Evolutionary conservation across 2,113 vertebrate genomes (phyloP), one percentile per base, ranked within the genome.

Genomic region (Cyanocitta stelleri): DNA sequence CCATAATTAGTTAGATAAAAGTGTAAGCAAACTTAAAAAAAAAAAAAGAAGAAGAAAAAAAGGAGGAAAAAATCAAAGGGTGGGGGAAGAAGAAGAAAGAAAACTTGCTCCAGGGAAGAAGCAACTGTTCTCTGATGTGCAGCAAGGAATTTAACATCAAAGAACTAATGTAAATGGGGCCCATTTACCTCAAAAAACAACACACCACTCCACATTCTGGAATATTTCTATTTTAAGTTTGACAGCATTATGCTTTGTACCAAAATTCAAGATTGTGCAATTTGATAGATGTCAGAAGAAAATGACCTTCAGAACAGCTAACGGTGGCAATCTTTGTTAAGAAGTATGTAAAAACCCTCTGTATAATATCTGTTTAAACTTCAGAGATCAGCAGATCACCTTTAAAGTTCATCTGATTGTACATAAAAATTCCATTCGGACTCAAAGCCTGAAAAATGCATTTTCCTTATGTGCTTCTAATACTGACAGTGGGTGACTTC

Each of bases 91-190:
- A 97, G 89, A 81, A 94, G 96, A 97, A 97, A 93, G 78, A 80
- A 93, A 96, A 89, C 95, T 97, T 97, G 98, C 98, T 98, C 89
- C 89, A 97, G 98, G 98, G 97, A 97, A 98, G 97, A 98, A 97
- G 97, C 97, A 97, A 97, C 97, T 96, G 96, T 98, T 98, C 97
- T 98, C 97, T 98, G 98, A 98, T 98, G 96, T 98, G 94, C 95
- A 97, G 93, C 97, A 96, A 98, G 97, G 97, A 97, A 97, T 98
- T 97, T 97, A 98, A 98, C 97, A 98, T 98, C 98, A 98, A 98
- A 98, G 98, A 96, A 93, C 84, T 96, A 97, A 97, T 97, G 97
- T 97, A 98, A 98, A 98, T 98, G 95, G 96, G 87, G 92, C 91
- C 96, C 97, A 97, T 97, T 98, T 98, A 97, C 93, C 97, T 96